Evolutionary conservation across 2,888 invertebrate species (phyloP).

Genomic region (Agriotes lineatus): DNA sequence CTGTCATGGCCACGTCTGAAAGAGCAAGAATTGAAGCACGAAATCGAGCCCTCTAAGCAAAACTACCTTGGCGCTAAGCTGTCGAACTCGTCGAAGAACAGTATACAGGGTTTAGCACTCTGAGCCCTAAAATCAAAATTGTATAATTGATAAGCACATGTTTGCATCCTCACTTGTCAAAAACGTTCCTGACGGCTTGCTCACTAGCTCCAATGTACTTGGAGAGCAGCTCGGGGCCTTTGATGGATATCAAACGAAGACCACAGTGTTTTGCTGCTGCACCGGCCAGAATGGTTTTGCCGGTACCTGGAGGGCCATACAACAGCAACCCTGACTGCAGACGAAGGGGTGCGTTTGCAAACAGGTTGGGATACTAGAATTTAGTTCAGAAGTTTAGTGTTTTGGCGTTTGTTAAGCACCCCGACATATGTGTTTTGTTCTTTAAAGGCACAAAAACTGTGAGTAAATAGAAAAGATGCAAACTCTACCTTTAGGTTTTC

Average conservation of each 20-base stretch:
- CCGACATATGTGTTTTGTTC: too few relatives aligned
- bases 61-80: slow-evolving; percentile 92
- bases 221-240: slow-evolving; percentile 96
- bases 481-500: too few relatives aligned
- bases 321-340: slow-evolving; percentile 87
- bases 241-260: slow-evolving; percentile 88
- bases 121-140: slow-evolving; percentile 85
- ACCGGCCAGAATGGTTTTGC: slow-evolving; percentile 83
- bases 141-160: not conserved
- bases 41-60: not conserved
- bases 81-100: slow-evolving; percentile 99
- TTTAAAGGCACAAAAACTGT: too few relatives aligned
- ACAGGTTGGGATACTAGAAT: slow-evolving; percentile 80
- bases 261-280: slow-evolving; percentile 83
- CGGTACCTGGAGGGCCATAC: slow-evolving; percentile 94
- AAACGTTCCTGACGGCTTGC: slow-evolving; percentile 92
- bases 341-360: slow-evolving; percentile 80
- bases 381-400: too few relatives aligned
- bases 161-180: slow-evolving; percentile 76
- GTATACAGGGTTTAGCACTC: slow-evolving; percentile 90
- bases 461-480: too few relatives aligned
- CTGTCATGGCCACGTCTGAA: slow-evolving; percentile 95
- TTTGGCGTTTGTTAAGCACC: too few relatives aligned
- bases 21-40: slow-evolving; percentile 18
- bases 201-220: slow-evolving; percentile 99